Base-by-base conservation (phyloP, 30 jellyfish, hydroid and myxozoan species). In the Turritopsis rubra region DNA sequence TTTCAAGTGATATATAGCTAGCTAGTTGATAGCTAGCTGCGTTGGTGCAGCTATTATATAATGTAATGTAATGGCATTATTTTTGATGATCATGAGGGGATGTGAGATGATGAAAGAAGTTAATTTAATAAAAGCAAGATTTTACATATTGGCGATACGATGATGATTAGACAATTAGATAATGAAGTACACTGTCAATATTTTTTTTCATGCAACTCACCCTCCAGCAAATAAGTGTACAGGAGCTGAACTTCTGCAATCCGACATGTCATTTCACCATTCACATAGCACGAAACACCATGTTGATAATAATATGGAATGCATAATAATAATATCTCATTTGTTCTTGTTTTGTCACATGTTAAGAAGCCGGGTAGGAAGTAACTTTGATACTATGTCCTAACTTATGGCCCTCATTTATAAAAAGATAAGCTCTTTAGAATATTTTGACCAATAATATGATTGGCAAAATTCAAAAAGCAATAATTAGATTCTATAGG, bases 181-280 rank as follows among this genome's bases (percentile, higher is more conserved):
- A 41, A 41, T 13, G 60, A 3, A 41, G 5, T 3, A 41, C 60
- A n/a, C n/a, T n/a, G n/a, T n/a, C n/a, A n/a, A n/a, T n/a, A n/a
- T n/a, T n/a, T n/a, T n/a, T n/a, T n/a, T n/a, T n/a, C n/a, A 9
- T 81, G 1, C 29, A 20, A 26, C 97, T 86, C 83, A 90, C 97
- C 95, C 97, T 85, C 97, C 97, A 81, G 97, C 94, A 81, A 90
- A 85, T 76, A 90, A 91, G 86, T 90, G 91, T 77, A 90, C 92
- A 81, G 90, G 83, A 52, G 93, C 86, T 80, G 97, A 90, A 74
- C 83, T 90, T 73, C 95, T 85, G 83, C 97, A 90, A 77, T 79
- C 88, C 90, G 77, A 23, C 77, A 68, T 68, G 77, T 68, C 31
- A 41, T 41, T 41, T 41, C 60, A 41, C 9, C 13, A n/a, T 41